Conservation (phyloP, 2,888 invertebrate genomes). For the Heliconius cydno region DNA sequence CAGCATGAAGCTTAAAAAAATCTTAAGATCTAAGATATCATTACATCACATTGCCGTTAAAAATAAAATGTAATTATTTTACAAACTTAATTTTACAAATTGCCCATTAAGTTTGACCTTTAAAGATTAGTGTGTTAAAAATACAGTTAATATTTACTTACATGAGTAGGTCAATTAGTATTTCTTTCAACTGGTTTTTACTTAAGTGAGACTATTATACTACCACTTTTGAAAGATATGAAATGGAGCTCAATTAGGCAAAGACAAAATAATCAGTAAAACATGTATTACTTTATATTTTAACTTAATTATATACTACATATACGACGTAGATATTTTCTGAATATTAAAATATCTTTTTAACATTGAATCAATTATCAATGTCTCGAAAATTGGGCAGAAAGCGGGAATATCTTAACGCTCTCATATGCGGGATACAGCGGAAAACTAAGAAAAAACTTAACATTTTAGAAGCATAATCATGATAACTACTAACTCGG, state of each 20-base stretch:
- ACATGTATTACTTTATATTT: too few species aligned
- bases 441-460: neutral
- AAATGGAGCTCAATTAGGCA: too few species aligned
- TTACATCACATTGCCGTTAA: neutral
- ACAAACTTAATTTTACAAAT: slow-evolving; percentile 16
- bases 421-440: too few species aligned
- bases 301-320: too few species aligned
- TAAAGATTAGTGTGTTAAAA: slow-evolving; percentile 14
- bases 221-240: too few species aligned
- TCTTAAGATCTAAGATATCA: neutral
- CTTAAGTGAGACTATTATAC: neutral
- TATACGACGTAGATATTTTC: neutral
- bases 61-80: slow-evolving; percentile 16
- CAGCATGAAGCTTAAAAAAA: too few species aligned
- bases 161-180: neutral
- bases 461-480: neutral
- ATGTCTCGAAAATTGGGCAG: too few species aligned
- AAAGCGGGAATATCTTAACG: too few species aligned
- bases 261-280: too few species aligned
- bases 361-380: too few species aligned
- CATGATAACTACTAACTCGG: neutral
- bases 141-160: slow-evolving; percentile 1
- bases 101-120: slow-evolving; percentile 16
- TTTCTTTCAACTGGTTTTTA: slow-evolving; percentile 15
- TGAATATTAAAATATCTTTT: neutral